Percentiles rank a stretch among this genome's conserved stretches.
These are phyloP conservation scores for Dioctria rufipes DNA, from an alignment of 2,888 invertebrate genomes.

Conservation along the genomic window DNA sequence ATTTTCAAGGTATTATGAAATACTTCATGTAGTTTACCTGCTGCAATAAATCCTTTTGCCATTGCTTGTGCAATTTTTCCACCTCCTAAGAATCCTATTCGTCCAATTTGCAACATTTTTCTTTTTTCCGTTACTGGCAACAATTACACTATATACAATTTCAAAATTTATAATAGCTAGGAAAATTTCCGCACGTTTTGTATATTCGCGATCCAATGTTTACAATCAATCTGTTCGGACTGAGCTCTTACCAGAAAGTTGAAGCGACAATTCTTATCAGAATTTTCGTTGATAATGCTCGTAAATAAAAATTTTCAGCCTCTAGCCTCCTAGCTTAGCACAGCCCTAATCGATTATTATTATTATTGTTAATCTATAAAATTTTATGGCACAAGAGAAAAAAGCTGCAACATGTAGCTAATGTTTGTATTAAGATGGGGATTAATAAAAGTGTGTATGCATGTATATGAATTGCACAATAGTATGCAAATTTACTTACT, in stretches of 20 bases:
- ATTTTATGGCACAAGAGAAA: not conserved
- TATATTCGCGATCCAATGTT: conserved; percentile 13
- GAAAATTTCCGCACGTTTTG: not conserved
- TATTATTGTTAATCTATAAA: not conserved
- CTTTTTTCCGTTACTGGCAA: not conserved
- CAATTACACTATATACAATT: not conserved
- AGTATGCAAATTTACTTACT: too few species aligned
- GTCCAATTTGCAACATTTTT: conserved; percentile 62
- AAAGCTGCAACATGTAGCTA: not conserved
- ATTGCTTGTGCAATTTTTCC: conserved; percentile 94
- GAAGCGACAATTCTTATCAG: conserved; percentile 17
- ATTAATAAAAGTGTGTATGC: too few species aligned
- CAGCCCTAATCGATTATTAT: not conserved
- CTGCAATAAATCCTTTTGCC: conserved; percentile 89
- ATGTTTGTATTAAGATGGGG: too few species aligned
- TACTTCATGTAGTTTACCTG: conserved; percentile 75
- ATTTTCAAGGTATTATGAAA: too few species aligned
- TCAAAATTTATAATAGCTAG: not conserved
- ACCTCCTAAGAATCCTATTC: conserved; percentile 91
- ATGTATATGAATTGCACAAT: too few species aligned
- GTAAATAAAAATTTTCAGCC: too few species aligned
- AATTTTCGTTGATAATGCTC: conserved; percentile 17
- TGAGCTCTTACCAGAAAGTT: conserved; percentile 21
- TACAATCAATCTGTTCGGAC: conserved; percentile 38
- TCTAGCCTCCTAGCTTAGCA: too few species aligned